phyloP scores from a whole-genome alignment of 2,797 vertebrate species.

The Pterois miles region DNA sequence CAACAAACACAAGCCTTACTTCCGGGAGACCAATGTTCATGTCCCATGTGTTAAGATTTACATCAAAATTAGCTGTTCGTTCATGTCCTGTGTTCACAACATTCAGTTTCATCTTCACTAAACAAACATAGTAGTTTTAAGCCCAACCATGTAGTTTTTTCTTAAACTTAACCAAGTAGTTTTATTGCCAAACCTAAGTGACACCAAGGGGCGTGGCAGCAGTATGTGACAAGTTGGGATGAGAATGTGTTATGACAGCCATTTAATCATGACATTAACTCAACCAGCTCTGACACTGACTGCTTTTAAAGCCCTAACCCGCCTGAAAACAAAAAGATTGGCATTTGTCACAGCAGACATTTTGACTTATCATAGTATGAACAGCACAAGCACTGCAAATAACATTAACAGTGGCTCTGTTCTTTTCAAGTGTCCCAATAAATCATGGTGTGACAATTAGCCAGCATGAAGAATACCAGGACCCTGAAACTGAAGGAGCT shows the following conservation, averaged over 20 bases:
- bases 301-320: not conserved
- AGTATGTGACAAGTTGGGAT: too few species aligned
- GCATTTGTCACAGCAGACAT: not conserved
- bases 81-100: accelerated
- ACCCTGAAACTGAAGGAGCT: too few species aligned
- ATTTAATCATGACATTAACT: not conserved
- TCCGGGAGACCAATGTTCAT: too few species aligned
- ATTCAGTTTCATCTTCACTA: too few species aligned
- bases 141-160: too few species aligned
- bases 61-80: too few species aligned
- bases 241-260: not conserved
- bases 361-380: not conserved
- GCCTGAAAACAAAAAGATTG: not conserved
- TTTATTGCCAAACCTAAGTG: too few species aligned
- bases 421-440: not conserved
- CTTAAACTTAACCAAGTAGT: too few species aligned
- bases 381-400: not conserved
- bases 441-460: not conserved
- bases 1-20: too few species aligned
- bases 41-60: too few species aligned
- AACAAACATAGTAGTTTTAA: too few species aligned
- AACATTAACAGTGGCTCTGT: not conserved
- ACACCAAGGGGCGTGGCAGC: too few species aligned
- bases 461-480: not conserved
- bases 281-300: not conserved